Evolutionary conservation across 2,888 invertebrate species (phyloP).

Genomic region (Cantharis rustica): DNA sequence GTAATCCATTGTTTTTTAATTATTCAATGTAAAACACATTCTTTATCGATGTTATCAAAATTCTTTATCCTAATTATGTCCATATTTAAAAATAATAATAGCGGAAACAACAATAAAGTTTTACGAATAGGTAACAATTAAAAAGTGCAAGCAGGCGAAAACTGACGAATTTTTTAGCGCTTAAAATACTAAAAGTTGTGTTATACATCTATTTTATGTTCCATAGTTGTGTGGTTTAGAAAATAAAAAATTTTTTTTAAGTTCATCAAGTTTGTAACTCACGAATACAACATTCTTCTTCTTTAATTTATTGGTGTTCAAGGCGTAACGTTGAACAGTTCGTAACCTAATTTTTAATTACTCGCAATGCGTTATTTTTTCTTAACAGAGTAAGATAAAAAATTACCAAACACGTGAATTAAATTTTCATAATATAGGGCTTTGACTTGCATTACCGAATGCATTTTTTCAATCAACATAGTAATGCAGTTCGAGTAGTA

Average conservation of each 20-base stretch:
- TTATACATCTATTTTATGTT: neutral
- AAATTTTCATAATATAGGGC: neutral
- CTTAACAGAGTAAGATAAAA: neutral
- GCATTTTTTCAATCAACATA: no score
- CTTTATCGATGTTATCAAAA: neutral
- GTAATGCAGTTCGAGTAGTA: no score
- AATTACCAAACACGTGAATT: neutral
- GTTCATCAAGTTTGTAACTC: neutral
- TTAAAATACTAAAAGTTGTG: neutral
- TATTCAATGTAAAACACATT: neutral
- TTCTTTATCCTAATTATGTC: slow-evolving; percentile 1
- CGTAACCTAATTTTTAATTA: neutral
- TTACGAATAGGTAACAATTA: neutral
- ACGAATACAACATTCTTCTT: neutral
- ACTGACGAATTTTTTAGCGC: neutral
- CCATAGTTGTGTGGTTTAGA: neutral
- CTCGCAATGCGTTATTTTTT: neutral
- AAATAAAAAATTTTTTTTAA: neutral
- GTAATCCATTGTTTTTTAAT: slow-evolving; percentile 3
- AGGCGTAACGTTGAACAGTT: neutral
- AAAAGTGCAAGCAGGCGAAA: neutral
- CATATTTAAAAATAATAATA: neutral
- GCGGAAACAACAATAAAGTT: neutral
- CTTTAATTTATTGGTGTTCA: neutral
- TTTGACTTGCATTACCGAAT: no score